These are phyloP conservation scores for Ibycter americanus DNA, from an alignment of 2,797 vertebrate genomes.

Conservation along the genomic window DNA sequence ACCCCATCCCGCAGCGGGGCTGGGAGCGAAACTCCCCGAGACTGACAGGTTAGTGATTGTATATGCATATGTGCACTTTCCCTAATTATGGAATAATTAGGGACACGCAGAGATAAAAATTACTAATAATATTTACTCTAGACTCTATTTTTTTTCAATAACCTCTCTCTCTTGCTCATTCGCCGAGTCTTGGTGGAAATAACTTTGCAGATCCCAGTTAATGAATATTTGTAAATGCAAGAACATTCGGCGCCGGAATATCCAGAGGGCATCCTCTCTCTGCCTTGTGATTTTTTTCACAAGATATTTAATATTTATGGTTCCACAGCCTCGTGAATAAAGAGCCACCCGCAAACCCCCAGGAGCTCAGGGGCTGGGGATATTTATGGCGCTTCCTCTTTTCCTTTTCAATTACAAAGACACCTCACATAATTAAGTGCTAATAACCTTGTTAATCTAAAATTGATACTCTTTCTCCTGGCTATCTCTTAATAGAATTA, in stretches of 20 bases:
- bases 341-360: background rate
- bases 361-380: background rate
- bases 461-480: slow-evolving; percentile 71
- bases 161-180: background rate
- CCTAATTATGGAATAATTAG: slow-evolving; percentile 33
- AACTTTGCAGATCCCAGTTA: slow-evolving; percentile 42
- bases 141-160: slow-evolving; percentile 25
- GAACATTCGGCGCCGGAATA: slow-evolving; percentile 12
- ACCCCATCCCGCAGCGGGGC: background rate
- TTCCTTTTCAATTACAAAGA: slow-evolving; percentile 72
- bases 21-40: accelerated
- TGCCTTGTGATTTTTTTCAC: background rate
- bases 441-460: slow-evolving; percentile 76
- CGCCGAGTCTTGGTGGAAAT: background rate
- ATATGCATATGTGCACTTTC: slow-evolving; percentile 5
- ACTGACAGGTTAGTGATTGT: slow-evolving; percentile 24
- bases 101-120: slow-evolving; percentile 39
- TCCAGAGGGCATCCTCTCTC: slow-evolving; percentile 18
- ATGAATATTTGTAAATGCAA: slow-evolving; percentile 64
- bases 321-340: slow-evolving; percentile 3
- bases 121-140: slow-evolving; percentile 54
- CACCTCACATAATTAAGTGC: slow-evolving; percentile 71
- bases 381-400: slow-evolving; percentile 50
- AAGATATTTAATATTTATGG: slow-evolving; percentile 60
- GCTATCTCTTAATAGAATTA: slow-evolving; percentile 69